Conservation (phyloP, 2,113 vertebrate genomes). For the Gadus chalcogrammus region DNA sequence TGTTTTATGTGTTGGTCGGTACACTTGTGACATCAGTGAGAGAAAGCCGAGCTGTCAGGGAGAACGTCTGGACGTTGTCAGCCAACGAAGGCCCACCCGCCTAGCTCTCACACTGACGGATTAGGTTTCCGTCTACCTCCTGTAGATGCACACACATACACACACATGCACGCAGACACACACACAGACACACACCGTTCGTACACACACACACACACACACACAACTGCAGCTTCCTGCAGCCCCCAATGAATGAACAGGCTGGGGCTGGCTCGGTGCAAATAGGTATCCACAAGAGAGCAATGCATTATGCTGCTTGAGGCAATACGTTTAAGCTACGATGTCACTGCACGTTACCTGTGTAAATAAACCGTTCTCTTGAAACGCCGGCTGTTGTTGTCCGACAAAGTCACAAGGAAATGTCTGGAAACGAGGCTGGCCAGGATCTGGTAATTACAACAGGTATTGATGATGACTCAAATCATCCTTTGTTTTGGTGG, state of each 20-base stretch:
- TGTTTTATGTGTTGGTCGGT: conserved; percentile 13
- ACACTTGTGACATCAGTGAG: conserved; percentile 37
- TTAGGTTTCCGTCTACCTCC: conserved; percentile 55
- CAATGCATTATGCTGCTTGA: conserved; percentile 49
- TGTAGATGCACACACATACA: neutral
- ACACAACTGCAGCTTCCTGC: conserved; percentile 47
- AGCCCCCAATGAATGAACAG: conserved; percentile 41
- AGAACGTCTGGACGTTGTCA: conserved; percentile 59
- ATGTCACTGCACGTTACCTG: conserved; percentile 43
- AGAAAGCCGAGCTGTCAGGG: conserved; percentile 51
- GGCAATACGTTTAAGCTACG: conserved; percentile 32
- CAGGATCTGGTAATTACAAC: conserved; percentile 22
- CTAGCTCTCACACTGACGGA: conserved; percentile 56
- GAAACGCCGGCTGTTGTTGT: conserved; percentile 34
- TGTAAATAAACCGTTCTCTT: conserved; percentile 26
- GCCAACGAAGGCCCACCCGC: conserved; percentile 61
- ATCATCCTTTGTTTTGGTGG: too few species aligned
- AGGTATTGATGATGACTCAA: conserved; percentile 28
- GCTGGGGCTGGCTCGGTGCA: conserved; percentile 16
- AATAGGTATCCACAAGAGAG: conserved; percentile 54
- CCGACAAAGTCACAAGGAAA: conserved; percentile 23
- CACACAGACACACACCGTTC: too few species aligned
- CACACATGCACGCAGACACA: too few species aligned
- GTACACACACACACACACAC: too few species aligned
- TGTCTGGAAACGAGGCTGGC: neutral